phyloP scores from a whole-genome alignment of 2,113 vertebrate genomes.

The Grantiella picta region DNA sequence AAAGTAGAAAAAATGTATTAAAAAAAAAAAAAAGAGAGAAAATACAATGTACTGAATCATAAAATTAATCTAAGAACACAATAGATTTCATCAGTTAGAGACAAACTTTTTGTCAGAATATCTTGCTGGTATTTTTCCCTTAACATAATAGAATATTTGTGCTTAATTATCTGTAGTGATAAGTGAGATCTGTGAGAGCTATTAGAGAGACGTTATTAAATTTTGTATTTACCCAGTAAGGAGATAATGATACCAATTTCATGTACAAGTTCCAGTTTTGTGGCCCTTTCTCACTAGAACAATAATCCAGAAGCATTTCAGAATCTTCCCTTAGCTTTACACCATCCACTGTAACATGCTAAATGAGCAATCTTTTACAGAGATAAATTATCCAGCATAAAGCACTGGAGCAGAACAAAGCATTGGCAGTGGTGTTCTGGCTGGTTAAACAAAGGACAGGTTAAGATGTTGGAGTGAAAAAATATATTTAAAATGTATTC shows the following conservation, averaged over 20 bases:
- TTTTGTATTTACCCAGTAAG: not conserved
- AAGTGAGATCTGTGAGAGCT: not conserved
- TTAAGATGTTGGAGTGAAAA: not conserved
- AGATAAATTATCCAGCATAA: not conserved
- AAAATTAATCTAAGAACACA: not conserved
- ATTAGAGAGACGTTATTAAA: not conserved
- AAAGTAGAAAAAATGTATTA: not conserved
- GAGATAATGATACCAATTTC: not conserved
- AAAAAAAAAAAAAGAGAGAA: not conserved
- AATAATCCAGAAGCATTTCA: not conserved
- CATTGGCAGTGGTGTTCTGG: not conserved
- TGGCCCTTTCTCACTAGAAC: not conserved
- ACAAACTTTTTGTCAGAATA: not conserved
- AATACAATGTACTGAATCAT: not conserved
- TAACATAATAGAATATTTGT: not conserved
- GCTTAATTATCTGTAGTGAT: not conserved
- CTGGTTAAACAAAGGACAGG: not conserved
- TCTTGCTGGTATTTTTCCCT: not conserved
- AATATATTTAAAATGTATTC: not conserved
- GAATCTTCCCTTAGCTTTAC: not conserved
- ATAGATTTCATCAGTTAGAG: not conserved
- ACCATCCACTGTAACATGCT: not conserved
- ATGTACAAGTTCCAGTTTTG: not conserved
- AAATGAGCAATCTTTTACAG: not conserved
- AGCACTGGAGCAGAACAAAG: not conserved